Evolutionary conservation across 2,888 invertebrate genomes (phyloP), one percentile per base, ranked within the genome.

Genomic region (Cephonodes hylas): DNA sequence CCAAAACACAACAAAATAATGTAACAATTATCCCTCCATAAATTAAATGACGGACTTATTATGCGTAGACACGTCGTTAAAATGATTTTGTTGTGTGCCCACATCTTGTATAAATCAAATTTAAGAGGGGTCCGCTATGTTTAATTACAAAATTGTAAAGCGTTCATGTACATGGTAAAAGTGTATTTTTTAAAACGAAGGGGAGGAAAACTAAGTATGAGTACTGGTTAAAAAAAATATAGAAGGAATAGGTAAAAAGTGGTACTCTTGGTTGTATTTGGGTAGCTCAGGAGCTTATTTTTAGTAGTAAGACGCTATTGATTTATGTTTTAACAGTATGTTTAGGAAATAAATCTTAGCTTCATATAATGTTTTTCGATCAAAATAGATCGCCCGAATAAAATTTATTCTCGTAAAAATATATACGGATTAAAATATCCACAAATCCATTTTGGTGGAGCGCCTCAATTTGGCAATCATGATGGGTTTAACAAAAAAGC

Each of bases 31-130:
- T 53, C 27, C 31, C 18, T 53, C 53, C 53, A 53, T 53, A 53
- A 53, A 53, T 53, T 53, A 53, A 53, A 27, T 31, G 2, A 31
- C 31, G 10, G 27, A 53, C 31, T 53, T 53, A 31, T 53, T 53
- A 53, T 53, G 53, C 53, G 31, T 53, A 31, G 53, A 53, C 53
- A 53, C 53, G 53, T 27, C 10, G 27, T 23, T 23, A 45, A 45
- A 45, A 10, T 31, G 31, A 53, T 53, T 53, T 53, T 53, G 53
- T 31, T 53, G 53, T 53, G 53, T 53, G 18, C 53, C 31, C 31
- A 53, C 53, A 53, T 53, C 53, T 53, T 53, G 53, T 53, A 27
- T 53, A 53, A 53, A 53, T 53, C 53, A 53, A 53, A 53, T 53
- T 53, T 53, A 31, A 27, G 31, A 53, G 53, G 53, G 53, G 31